These are phyloP conservation scores for Anguilla anguilla DNA, from an alignment of 2,797 vertebrate genomes.

Conservation along the genomic window DNA sequence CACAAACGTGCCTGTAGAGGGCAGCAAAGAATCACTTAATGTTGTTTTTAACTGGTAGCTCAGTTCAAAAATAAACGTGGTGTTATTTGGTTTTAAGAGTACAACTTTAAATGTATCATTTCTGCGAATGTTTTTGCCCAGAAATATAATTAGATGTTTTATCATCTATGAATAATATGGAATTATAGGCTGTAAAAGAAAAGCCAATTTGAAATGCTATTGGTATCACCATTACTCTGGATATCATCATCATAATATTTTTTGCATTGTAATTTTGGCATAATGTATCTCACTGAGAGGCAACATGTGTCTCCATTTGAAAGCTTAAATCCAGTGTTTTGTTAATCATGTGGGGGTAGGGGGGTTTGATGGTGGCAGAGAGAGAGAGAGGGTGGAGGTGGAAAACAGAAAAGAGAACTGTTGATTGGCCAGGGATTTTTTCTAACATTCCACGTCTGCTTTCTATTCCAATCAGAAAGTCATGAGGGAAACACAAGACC, in stretches of 20 bases:
- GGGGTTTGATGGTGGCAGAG: too few relatives aligned
- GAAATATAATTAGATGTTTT: background rate
- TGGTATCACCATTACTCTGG: background rate
- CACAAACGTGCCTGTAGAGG: background rate
- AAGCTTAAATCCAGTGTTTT: background rate
- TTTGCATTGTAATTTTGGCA: background rate
- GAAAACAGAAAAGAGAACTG: background rate
- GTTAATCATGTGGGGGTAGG: background rate
- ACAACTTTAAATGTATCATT: background rate
- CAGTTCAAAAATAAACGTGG: background rate
- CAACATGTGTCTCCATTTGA: background rate
- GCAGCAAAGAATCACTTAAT: background rate
- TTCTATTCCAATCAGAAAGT: background rate
- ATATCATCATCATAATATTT: background rate
- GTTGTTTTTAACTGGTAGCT: background rate
- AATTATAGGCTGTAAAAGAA: background rate
- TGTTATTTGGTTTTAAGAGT: background rate
- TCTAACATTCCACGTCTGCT: conserved; percentile 5
- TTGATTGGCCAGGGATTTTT: background rate
- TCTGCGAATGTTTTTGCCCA: background rate
- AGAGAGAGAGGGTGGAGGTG: too few relatives aligned
- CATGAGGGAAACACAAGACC: conserved; percentile 10
- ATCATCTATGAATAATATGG: background rate
- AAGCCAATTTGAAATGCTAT: background rate
- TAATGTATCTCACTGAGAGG: background rate